A percentile compares a stretch with the other conserved stretches of the same genome.
Conservation (phyloP, 2,888 invertebrate genomes). For the Anarsia innoxiella region DNA sequence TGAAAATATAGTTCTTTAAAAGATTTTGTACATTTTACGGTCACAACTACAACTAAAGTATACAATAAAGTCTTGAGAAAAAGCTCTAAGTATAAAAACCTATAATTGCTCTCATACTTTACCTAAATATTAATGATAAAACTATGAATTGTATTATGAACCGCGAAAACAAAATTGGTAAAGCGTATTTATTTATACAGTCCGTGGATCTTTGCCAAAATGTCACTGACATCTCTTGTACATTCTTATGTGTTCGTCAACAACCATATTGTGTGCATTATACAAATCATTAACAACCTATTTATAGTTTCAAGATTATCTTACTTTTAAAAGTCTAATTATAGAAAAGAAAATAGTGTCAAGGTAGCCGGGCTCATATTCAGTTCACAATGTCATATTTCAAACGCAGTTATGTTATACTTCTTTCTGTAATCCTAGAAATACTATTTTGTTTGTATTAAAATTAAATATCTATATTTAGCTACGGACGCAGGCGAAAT, state of each 20-base stretch:
- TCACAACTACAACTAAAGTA: too few species aligned
- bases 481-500: too few species aligned
- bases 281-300: conserved; percentile 22
- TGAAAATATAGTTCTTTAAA: too few species aligned
- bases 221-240: conserved; percentile 58
- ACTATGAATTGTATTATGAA: conserved; percentile 58
- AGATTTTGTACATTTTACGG: too few species aligned
- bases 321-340: background rate
- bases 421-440: too few species aligned
- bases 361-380: background rate
- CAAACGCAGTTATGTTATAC: too few species aligned
- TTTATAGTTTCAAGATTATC: background rate
- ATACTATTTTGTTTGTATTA: too few species aligned
- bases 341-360: conserved; percentile 1
- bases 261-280: conserved; percentile 21
- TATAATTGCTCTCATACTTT: too few species aligned
- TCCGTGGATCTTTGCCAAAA: conserved; percentile 65
- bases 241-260: conserved; percentile 38
- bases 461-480: too few species aligned
- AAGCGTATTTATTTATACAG: conserved; percentile 65
- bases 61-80: too few species aligned
- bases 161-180: conserved; percentile 59
- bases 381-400: too few species aligned
- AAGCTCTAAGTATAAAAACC: too few species aligned
- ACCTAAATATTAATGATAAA: conserved; percentile 47